A percentile compares a stretch with the other conserved stretches of the same genome.
These are phyloP conservation scores for Zoroaster sp. DNA, from an alignment of 53 echinoderm and acorn worm species.

Conservation along the genomic window DNA sequence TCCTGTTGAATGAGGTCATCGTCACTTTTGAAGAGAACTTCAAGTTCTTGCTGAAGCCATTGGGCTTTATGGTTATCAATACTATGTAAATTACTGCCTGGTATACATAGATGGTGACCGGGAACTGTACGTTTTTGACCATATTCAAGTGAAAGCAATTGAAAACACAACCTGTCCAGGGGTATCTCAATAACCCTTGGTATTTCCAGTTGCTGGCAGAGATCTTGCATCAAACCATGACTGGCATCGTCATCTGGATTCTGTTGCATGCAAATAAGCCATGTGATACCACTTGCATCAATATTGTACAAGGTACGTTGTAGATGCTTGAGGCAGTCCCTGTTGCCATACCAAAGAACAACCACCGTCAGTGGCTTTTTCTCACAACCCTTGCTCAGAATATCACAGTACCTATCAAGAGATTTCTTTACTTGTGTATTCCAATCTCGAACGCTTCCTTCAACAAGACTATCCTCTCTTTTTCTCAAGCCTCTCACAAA, in stretches of 20 bases:
- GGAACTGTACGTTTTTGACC: not conserved
- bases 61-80: not conserved
- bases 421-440: not conserved
- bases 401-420: conserved; percentile 3
- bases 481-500: conserved; percentile 42
- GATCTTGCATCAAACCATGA: not conserved
- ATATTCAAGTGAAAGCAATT: not conserved
- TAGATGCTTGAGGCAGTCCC: conserved; percentile 14
- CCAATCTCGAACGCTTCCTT: conserved; percentile 1
- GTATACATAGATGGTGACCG: not conserved
- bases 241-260: not conserved
- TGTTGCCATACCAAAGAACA: conserved; percentile 43
- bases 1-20: not conserved
- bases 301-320: conserved; percentile 4
- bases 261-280: conserved; percentile 20
- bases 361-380: conserved; percentile 38
- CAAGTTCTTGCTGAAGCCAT: conserved; percentile 43
- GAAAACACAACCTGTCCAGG: conserved; percentile 29
- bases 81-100: not conserved
- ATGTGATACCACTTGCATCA: conserved; percentile 11
- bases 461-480: conserved; percentile 3
- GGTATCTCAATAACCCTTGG: conserved; percentile 20
- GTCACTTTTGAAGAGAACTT: conserved; percentile 2
- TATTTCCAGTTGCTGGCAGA: conserved; percentile 25
- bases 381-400: conserved; percentile 1